Evolutionary conservation across 2,888 invertebrate genomes (phyloP).

Genomic region (Nipponacmea schrenckii): DNA sequence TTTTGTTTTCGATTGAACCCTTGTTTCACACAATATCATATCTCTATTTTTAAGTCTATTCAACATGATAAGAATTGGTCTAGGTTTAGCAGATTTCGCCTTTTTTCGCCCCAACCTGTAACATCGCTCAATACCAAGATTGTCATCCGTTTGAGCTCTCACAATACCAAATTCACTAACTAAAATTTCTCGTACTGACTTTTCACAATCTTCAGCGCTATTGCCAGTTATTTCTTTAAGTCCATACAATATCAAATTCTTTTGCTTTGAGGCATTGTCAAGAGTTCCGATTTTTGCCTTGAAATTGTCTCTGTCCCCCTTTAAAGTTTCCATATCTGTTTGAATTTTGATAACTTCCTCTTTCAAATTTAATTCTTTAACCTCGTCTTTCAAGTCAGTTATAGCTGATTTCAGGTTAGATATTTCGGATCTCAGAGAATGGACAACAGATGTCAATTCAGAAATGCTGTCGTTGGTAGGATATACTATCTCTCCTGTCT

Average conservation of each 20-base stretch:
- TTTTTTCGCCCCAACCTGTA: neutral
- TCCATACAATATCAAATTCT: neutral
- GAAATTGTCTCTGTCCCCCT: neutral
- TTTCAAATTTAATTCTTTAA: too few relatives aligned
- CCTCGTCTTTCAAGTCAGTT: neutral
- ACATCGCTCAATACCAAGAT: too few relatives aligned
- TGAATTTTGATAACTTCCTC: neutral
- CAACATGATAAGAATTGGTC: neutral
- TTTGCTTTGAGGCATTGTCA: neutral
- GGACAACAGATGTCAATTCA: too few relatives aligned
- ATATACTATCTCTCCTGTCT: neutral
- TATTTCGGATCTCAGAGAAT: too few relatives aligned
- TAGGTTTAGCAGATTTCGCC: neutral
- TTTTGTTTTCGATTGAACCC: neutral
- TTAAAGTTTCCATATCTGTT: neutral
- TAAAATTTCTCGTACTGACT: neutral
- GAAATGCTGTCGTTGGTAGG: too few relatives aligned
- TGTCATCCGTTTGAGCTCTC: too few relatives aligned
- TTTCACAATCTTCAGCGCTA: neutral
- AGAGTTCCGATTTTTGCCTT: neutral
- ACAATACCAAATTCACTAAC: too few relatives aligned
- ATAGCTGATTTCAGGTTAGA: neutral
- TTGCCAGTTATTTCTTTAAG: neutral
- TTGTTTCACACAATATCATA: neutral
- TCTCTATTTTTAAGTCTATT: neutral